These are phyloP conservation scores for Lycocorax pyrrhopterus DNA, from an alignment of 2,113 vertebrate genomes.

Conservation along the genomic window DNA sequence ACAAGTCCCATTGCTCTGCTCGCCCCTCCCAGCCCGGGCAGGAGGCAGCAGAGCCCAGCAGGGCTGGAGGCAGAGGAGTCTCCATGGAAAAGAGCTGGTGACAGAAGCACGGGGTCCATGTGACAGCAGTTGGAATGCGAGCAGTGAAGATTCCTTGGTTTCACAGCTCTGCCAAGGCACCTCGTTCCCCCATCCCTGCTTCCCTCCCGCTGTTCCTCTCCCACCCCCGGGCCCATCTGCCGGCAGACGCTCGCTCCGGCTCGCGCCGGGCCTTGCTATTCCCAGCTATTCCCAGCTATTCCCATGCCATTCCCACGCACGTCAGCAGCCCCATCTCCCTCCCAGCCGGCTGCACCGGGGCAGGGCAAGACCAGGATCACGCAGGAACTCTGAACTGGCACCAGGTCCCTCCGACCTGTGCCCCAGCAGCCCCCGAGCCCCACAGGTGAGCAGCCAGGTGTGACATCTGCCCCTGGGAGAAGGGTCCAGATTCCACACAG, in stretches of 20 bases:
- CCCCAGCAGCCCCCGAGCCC: neutral
- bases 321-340: neutral
- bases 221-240: conserved; percentile 37
- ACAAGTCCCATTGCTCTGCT: neutral
- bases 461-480: accelerated
- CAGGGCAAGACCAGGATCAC: neutral
- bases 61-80: neutral
- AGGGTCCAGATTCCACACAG: neutral
- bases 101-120: neutral
- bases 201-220: neutral
- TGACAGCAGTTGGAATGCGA: neutral
- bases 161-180: conserved; percentile 39
- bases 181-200: conserved; percentile 1
- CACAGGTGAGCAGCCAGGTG: neutral
- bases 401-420: neutral
- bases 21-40: neutral
- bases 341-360: neutral
- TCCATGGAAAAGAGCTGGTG: neutral
- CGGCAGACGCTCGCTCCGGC: neutral
- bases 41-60: neutral
- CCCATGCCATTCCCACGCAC: neutral
- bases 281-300: neutral
- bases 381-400: neutral
- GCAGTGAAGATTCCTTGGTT: neutral
- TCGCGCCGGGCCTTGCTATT: neutral